A percentile compares a stretch with the other conserved stretches of the same genome.
Evolutionary conservation across 2,113 vertebrate genomes (phyloP).

Genomic region (Myodes glareolus): DNA sequence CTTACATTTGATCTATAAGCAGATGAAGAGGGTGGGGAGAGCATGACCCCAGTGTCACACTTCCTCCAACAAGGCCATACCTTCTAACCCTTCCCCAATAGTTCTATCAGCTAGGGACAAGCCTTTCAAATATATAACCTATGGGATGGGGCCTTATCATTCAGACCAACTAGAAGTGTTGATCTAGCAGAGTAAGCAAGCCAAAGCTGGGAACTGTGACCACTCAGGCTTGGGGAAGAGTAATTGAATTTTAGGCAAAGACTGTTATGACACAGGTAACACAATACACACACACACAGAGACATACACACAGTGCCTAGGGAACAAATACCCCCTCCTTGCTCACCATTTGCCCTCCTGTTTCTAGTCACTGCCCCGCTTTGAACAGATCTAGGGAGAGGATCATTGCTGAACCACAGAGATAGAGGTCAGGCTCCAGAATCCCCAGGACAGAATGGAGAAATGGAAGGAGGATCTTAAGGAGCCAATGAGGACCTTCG

Average conservation of each 20-base stretch:
- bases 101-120: not conserved
- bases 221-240: not conserved
- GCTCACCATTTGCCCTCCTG: not conserved
- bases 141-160: not conserved
- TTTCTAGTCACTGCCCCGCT: not conserved
- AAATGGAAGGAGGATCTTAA: not conserved
- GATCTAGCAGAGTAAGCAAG: not conserved
- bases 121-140: not conserved
- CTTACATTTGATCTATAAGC: not conserved
- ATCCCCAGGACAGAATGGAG: fast-evolving
- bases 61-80: not conserved
- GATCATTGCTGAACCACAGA: not conserved
- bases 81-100: not conserved
- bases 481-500: not conserved
- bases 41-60: not conserved
- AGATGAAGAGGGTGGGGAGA: not conserved
- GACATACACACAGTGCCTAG: not conserved
- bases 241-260: not conserved
- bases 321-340: not conserved
- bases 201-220: not conserved
- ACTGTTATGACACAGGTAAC: not conserved
- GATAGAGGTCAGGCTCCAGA: not conserved
- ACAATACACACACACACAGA: not conserved
- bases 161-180: not conserved
- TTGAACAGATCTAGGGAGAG: not conserved